Conservation (phyloP, 2,797 vertebrate genomes). For the Microctenopoma steveboyesi region DNA sequence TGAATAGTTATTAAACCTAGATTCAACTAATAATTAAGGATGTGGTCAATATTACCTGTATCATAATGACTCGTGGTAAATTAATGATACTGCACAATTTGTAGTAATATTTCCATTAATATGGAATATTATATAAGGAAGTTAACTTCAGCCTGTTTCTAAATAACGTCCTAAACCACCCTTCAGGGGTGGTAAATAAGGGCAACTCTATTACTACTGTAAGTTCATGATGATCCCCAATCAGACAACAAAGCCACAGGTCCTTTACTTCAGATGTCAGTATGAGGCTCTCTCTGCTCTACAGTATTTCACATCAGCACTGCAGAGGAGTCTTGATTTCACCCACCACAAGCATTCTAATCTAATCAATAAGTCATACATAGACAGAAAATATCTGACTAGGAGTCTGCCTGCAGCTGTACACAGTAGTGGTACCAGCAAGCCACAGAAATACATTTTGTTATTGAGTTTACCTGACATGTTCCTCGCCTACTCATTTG, state of each 20-base stretch:
- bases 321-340: slow-evolving; percentile 47
- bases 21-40: slow-evolving; percentile 8
- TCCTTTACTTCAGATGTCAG: slow-evolving; percentile 74
- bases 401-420: slow-evolving; percentile 44
- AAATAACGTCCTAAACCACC: slow-evolving; percentile 1
- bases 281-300: slow-evolving; percentile 28
- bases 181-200: slow-evolving; percentile 13
- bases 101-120: background rate
- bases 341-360: slow-evolving; percentile 45
- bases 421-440: slow-evolving; percentile 28
- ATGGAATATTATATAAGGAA: too few species aligned
- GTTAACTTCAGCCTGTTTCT: slow-evolving; percentile 8
- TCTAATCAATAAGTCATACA: slow-evolving; percentile 66
- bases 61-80: background rate
- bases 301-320: slow-evolving; percentile 55
- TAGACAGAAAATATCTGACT: slow-evolving; percentile 44
- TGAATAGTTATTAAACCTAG: slow-evolving; percentile 44
- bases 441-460: slow-evolving; percentile 34
- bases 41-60: background rate
- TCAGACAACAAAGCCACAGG: slow-evolving; percentile 69
- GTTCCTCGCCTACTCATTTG: slow-evolving; percentile 49
- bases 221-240: slow-evolving; percentile 65
- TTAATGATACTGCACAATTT: background rate
- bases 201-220: background rate
- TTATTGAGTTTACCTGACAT: slow-evolving; percentile 49